Conservation (phyloP, 2,888 invertebrate genomes). For the Polyommatus iphigenia region DNA sequence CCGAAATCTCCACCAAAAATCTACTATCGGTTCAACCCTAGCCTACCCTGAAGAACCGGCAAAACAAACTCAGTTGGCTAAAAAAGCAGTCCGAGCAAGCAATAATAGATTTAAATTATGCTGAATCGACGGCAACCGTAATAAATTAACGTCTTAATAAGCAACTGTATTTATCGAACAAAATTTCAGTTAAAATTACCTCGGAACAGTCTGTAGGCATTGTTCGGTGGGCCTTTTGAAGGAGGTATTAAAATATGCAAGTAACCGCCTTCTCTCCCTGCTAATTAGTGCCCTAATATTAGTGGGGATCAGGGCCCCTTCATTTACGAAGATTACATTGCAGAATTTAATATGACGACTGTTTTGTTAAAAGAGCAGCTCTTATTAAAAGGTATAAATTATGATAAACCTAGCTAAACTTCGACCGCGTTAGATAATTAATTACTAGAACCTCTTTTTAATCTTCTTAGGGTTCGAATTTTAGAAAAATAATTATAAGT, state of each 20-base stretch:
- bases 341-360: conserved; percentile 34
- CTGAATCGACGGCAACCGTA: background rate
- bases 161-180: conserved; percentile 4
- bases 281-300: conserved; percentile 38
- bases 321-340: conserved; percentile 34
- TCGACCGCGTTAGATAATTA: too few species aligned
- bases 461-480: too few species aligned
- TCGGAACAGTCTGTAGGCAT: conserved; percentile 31
- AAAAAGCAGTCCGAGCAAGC: background rate
- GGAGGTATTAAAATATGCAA: conserved; percentile 69
- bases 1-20: too few species aligned
- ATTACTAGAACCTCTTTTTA: too few species aligned
- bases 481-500: too few species aligned
- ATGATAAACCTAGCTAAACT: too few species aligned
- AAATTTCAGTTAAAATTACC: conserved; percentile 3
- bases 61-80: background rate
- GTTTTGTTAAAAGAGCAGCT: background rate
- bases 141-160: background rate
- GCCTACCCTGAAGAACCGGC: background rate
- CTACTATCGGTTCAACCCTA: background rate
- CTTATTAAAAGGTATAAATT: background rate
- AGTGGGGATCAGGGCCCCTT: conserved; percentile 20
- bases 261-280: conserved; percentile 46
- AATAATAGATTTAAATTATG: background rate
- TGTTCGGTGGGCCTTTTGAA: conserved; percentile 46